phyloP scores from a whole-genome alignment of 2,888 invertebrate species.

The Netelia inedita region DNA sequence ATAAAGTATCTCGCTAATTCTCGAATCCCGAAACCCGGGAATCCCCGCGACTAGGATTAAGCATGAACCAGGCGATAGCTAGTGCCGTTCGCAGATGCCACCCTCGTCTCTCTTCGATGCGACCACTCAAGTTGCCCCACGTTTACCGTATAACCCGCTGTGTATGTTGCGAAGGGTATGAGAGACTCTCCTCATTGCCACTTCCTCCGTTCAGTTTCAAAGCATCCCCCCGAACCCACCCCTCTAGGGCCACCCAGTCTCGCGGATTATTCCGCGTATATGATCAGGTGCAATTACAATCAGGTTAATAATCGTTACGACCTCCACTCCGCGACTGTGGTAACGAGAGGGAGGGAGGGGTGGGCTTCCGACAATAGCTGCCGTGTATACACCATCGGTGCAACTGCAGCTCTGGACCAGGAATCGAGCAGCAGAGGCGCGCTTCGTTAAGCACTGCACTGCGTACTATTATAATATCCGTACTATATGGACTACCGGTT shows the following conservation, averaged over 20 bases:
- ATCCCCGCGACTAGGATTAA: conserved; percentile 75
- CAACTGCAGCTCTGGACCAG: conserved; percentile 37
- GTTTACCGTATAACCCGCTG: conserved; percentile 31
- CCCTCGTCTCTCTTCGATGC: conserved; percentile 70
- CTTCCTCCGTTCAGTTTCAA: conserved; percentile 53
- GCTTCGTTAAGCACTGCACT: conserved; percentile 73
- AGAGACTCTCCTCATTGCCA: conserved; percentile 52
- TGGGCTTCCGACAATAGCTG: conserved; percentile 41
- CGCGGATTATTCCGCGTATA: conserved; percentile 77
- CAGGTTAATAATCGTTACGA: conserved; percentile 83
- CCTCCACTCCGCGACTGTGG: conserved; percentile 66
- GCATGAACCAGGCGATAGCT: conserved; percentile 64
- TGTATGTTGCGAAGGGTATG: conserved; percentile 26
- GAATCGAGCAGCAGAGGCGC: conserved; percentile 66
- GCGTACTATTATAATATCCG: conserved; percentile 41
- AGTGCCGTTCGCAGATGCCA: conserved; percentile 69
- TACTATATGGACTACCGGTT: conserved; percentile 36
- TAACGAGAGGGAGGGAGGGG: conserved; percentile 71
- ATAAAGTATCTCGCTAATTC: conserved; percentile 50
- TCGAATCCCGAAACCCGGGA: conserved; percentile 76
- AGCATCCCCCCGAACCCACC: conserved; percentile 31
- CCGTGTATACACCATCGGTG: conserved; percentile 37
- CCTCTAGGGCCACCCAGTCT: conserved; percentile 61
- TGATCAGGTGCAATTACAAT: conserved; percentile 84
- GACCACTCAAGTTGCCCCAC: conserved; percentile 42